Base-by-base conservation (phyloP, 2,888 invertebrate species). In the Dolomedes plantarius region DNA sequence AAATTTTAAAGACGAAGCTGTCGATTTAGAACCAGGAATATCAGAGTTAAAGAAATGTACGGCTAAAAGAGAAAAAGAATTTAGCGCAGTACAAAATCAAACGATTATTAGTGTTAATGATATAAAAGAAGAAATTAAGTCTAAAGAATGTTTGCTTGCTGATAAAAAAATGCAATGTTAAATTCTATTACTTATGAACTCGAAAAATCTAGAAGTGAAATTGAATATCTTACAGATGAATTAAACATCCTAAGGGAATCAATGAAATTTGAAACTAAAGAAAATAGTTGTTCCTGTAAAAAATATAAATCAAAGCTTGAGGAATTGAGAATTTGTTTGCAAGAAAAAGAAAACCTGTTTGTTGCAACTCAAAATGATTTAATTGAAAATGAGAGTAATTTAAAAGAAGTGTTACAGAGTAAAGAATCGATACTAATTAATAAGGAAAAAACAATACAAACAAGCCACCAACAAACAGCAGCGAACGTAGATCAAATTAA, bases 341-440 rank as follows among this genome's bases (percentile, higher is more conserved):
- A 64, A 13, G 64, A 64, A 28, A 64, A 28, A 64, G 64, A 64
- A 28, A 64, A 64, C 64, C 2, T 6, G 29, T 28, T 29, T 28
- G 3, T 7, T 1, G 28, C 11, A 13, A 7, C 11, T 27, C 11
- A 29, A 13, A 28, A 27, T 29, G n/a, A 64, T 1, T 13, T 27
- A 28, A 64, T 11, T 9, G 28, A n/a, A 1, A 64, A 28, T 28
- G 1, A 91, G 23, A 69, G 41, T 32, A 28, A 69, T 32, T 19
- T 82, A 13, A 82, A 71, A 62, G 46, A 69, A 65, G 65, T 75
- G 13, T 29, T 75, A 11, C 23, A 36, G 13, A 62, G 28, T 16
- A 75, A 41, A 41, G 82, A 71, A 23, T 41, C 46, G 5, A 7
- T 71, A 16, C 11, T 82, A 16, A 13, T 32, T 13, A 71, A 75